Percentiles rank a stretch among this genome's conserved stretches.
Evolutionary conservation across 92 coral and sea anemone genomes (phyloP).

Genomic region (Phenganax stokvisi): DNA sequence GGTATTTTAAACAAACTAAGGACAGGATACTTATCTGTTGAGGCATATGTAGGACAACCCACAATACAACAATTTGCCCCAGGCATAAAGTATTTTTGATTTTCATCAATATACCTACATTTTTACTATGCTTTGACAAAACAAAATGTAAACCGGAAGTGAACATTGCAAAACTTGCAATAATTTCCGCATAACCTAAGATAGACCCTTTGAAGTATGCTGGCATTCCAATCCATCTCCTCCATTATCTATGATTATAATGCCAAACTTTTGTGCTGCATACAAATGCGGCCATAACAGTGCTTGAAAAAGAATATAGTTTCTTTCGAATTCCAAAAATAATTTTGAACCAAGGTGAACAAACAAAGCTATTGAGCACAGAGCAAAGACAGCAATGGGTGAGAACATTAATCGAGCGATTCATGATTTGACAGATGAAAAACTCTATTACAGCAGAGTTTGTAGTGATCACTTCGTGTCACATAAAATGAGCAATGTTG

Average conservation of each 20-base stretch:
- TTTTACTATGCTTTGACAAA: not conserved
- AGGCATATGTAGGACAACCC: constrained; percentile 15
- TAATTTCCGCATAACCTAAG: not conserved
- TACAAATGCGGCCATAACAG: too few relatives aligned
- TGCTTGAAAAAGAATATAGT: too few relatives aligned
- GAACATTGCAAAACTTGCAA: constrained; percentile 5
- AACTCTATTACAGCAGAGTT: too few relatives aligned
- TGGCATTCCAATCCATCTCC: constrained; percentile 21
- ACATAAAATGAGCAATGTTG: too few relatives aligned
- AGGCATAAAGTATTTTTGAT: not conserved
- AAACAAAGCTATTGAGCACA: too few relatives aligned
- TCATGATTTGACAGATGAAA: too few relatives aligned
- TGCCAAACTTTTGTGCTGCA: too few relatives aligned
- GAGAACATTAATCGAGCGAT: too few relatives aligned
- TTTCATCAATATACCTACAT: not conserved
- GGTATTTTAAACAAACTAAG: constrained; percentile 18
- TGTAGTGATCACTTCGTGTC: too few relatives aligned
- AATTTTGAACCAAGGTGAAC: too few relatives aligned
- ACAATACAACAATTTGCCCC: constrained; percentile 16
- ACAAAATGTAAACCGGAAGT: constrained; percentile 1
- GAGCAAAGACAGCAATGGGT: too few relatives aligned
- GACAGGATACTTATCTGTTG: constrained; percentile 8
- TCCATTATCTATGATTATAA: constrained; percentile 1
- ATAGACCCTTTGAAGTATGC: not conserved
- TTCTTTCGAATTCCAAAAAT: too few relatives aligned